Evolutionary conservation across 2,113 vertebrate genomes (phyloP).

Genomic region (Gallinago jamesoni): DNA sequence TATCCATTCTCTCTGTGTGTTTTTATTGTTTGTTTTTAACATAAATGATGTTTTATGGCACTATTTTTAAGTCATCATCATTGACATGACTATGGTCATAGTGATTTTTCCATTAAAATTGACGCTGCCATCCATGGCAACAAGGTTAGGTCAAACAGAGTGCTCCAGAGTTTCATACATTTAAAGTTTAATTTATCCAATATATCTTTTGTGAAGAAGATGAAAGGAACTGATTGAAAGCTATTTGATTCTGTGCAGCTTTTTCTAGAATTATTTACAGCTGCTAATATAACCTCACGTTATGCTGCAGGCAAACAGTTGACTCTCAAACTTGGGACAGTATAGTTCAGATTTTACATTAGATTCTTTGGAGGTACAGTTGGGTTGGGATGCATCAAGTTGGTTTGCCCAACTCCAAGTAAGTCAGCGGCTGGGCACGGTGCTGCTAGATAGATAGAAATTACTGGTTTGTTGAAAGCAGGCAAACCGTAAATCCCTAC

Average conservation of each 20-base stretch:
- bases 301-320: neutral
- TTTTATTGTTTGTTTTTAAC: neutral
- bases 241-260: neutral
- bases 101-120: neutral
- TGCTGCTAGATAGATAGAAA: neutral
- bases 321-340: neutral
- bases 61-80: neutral
- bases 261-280: slow-evolving; percentile 10
- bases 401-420: neutral
- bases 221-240: neutral
- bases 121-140: neutral
- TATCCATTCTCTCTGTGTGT: neutral
- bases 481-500: neutral
- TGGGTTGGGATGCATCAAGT: neutral
- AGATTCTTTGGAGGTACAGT: neutral
- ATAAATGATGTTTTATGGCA: neutral
- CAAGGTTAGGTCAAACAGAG: neutral
- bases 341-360: neutral
- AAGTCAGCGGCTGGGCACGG: neutral
- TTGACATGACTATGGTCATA: neutral
- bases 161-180: neutral
- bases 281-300: neutral
- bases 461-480: neutral
- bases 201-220: neutral
- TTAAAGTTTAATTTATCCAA: neutral